phyloP scores from a whole-genome alignment of 2,797 vertebrate genomes.

The Gobionotothen gibberifrons region DNA sequence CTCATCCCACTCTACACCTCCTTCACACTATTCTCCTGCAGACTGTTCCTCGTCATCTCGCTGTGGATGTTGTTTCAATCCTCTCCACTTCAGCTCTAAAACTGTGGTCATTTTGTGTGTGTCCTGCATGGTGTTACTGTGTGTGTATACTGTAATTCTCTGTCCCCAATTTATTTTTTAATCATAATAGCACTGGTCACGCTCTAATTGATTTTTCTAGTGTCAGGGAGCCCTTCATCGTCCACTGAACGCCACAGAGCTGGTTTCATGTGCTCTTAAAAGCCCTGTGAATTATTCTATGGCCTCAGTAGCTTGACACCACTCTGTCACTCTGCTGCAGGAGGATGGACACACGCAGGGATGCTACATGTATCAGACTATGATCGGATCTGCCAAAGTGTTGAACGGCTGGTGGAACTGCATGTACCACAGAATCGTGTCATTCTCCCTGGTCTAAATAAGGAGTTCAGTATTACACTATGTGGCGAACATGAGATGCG shows the following conservation, averaged over 20 bases:
- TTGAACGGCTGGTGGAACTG: slow-evolving; percentile 16
- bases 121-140: background rate
- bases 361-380: slow-evolving; percentile 36
- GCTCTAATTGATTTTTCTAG: slow-evolving; percentile 36
- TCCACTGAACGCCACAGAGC: slow-evolving; percentile 21
- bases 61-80: slow-evolving; percentile 70
- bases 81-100: slow-evolving; percentile 47
- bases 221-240: slow-evolving; percentile 34
- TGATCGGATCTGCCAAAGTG: slow-evolving; percentile 32
- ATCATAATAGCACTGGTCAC: slow-evolving; percentile 15
- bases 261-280: slow-evolving; percentile 38
- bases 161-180: background rate
- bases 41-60: slow-evolving; percentile 71
- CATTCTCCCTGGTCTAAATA: background rate
- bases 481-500: slow-evolving; percentile 1
- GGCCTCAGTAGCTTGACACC: slow-evolving; percentile 21
- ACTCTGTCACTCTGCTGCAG: slow-evolving; percentile 32
- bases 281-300: slow-evolving; percentile 43
- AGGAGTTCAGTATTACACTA: background rate
- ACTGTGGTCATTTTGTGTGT: slow-evolving; percentile 34
- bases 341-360: slow-evolving; percentile 49
- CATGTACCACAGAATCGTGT: slow-evolving; percentile 18
- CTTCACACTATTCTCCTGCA: slow-evolving; percentile 73
- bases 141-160: slow-evolving; percentile 22
- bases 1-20: slow-evolving; percentile 80